Base-by-base conservation (phyloP, 2,113 vertebrate species). In the Thunnus maccoyii region DNA sequence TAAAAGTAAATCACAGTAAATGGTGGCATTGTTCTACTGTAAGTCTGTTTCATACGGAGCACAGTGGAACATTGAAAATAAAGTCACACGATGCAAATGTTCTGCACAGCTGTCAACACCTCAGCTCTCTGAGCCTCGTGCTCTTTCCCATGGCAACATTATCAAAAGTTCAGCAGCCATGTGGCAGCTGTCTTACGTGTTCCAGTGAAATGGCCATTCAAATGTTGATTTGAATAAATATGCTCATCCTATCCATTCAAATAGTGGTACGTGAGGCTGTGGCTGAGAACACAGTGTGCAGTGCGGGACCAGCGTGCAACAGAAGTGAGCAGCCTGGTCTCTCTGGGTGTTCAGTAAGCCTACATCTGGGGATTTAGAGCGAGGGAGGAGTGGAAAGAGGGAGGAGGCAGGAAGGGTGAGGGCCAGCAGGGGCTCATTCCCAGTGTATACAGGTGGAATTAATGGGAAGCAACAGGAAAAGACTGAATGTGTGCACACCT, bases 381-480 rank as follows among this genome's bases (percentile, higher is more conserved):
- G 32, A 27, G 72, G 74, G 87, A 89, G 88, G 89, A 72, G 76
- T 74, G 32, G 78, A 79, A 48, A 41, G 65, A 72, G 72, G 68
- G 73, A 76, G 76, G 83, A 71, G 78, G 86, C 85, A 88, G 89
- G 88, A 91, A 92, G 89, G 85, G 83, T 85, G 64, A 79, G 70
- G 88, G 88, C 78, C 80, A 78, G 87, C 61, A 41, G 86, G 87
- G 78, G 88, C 89, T 93, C 91, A 92, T 84, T 88, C 83, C 84
- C 80, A 91, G 89, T 93, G 91, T 89, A 84, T 91, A 88, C 92
- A 94, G 92, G 94, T 94, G 91, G 91, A 92, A 92, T 88, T 91
- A 93, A 94, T 91, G 88, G 86, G 86, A 94, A 93, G 82, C 87
- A 88, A 89, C 90, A 91, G 88, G 86, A 88, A 93, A 90, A 84